These are phyloP conservation scores for Antechinus stuartii DNA, from an alignment of 2,113 vertebrate species.

Conservation along the genomic window DNA sequence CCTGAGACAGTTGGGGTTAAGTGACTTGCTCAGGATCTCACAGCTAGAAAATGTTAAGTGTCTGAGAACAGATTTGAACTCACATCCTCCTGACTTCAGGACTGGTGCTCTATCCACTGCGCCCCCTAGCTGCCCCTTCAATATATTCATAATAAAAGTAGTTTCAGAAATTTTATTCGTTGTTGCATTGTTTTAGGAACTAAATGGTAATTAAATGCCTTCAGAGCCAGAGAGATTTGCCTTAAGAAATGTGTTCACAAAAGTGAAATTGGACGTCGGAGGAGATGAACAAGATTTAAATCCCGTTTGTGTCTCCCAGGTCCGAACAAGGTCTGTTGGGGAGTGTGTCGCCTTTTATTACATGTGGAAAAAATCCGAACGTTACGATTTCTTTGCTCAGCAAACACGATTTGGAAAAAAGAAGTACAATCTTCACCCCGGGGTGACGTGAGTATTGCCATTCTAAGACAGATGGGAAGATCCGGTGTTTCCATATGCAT, in stretches of 20 bases:
- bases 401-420: conserved; percentile 98
- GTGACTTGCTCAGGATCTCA: no score
- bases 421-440: conserved; percentile 97
- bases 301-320: conserved; percentile 84
- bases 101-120: no score
- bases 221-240: not conserved
- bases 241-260: conserved; percentile 14
- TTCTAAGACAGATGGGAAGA: not conserved
- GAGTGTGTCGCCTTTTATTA: conserved; percentile 99
- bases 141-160: not conserved
- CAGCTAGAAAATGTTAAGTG: no score
- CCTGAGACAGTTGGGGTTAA: no score
- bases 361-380: conserved; percentile 99
- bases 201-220: not conserved
- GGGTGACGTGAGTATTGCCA: conserved; percentile 92
- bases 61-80: no score
- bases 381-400: conserved; percentile 98
- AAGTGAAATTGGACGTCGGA: conserved; percentile 10
- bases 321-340: conserved; percentile 97
- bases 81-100: no score
- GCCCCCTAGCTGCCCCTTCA: no score
- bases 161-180: not conserved
- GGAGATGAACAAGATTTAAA: conserved; percentile 54
- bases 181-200: conserved; percentile 18
- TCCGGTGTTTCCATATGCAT: no score